These are phyloP conservation scores for Aphis gossypii DNA, from an alignment of 1,140 invertebrate species.

Conservation along the genomic window DNA sequence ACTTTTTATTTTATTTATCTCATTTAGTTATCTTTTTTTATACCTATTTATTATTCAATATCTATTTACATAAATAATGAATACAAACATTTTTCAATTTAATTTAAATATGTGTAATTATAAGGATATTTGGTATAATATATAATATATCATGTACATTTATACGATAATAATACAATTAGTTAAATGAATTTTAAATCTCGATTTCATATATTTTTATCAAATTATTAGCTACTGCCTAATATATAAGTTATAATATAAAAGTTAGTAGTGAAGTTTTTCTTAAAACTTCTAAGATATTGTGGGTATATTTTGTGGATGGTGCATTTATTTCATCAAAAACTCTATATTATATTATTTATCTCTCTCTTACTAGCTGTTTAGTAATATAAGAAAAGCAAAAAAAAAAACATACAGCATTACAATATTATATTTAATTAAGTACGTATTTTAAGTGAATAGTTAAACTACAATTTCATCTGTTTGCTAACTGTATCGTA, in stretches of 20 bases:
- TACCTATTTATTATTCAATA: not conserved
- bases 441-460: not conserved
- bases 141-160: not conserved
- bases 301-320: not conserved
- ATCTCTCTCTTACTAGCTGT: not conserved
- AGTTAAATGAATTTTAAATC: not conserved
- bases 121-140: not conserved
- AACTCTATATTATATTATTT: not conserved
- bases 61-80: not conserved
- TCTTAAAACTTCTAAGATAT: not conserved
- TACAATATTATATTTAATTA: constrained; percentile 25
- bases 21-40: not conserved
- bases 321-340: not conserved
- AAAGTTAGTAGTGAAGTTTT: not conserved
- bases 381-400: not conserved
- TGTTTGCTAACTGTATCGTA: not conserved
- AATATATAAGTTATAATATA: not conserved
- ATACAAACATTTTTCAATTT: not conserved
- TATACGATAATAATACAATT: not conserved
- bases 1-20: not conserved
- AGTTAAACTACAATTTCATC: not conserved
- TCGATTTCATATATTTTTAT: not conserved
- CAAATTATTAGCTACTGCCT: not conserved
- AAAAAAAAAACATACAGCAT: not conserved
- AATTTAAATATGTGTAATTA: not conserved